Percentiles rank a stretch among this genome's conserved stretches.
Evolutionary conservation across 2,113 vertebrate genomes (phyloP).

Genomic region (Tyrannus savana): DNA sequence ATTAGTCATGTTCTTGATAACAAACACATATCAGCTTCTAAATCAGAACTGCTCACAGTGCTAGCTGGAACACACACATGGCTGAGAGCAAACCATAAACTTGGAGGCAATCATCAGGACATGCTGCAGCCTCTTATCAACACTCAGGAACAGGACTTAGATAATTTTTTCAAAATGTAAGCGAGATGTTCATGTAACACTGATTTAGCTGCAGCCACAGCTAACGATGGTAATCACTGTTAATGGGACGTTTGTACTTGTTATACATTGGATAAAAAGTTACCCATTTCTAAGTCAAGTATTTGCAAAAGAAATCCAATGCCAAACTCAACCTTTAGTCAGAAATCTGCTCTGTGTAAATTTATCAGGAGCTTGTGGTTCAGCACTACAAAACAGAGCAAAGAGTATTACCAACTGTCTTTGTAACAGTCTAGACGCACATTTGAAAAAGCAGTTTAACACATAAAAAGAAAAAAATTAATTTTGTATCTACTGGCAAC

Average conservation of each 20-base stretch:
- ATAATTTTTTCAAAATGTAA: background rate
- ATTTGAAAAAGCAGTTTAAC: background rate
- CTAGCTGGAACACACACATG: background rate
- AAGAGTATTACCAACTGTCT: background rate
- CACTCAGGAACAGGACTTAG: background rate
- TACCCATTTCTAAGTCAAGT: background rate
- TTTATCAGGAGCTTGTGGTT: background rate
- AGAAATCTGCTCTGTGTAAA: background rate
- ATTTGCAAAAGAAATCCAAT: background rate
- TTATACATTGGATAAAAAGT: background rate
- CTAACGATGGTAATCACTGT: background rate
- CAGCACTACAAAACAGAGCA: background rate
- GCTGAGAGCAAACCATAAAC: background rate
- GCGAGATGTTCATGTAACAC: rapidly evolving
- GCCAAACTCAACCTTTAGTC: constrained; percentile 13
- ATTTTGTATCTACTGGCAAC: background rate
- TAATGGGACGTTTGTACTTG: background rate
- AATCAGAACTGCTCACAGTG: background rate
- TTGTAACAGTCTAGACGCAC: background rate
- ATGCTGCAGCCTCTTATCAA: background rate
- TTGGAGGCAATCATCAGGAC: background rate
- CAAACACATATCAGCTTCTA: background rate
- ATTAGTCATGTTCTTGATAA: background rate
- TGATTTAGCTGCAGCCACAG: background rate
- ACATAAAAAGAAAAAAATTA: background rate